These are phyloP conservation scores for Tor tambroides DNA, from an alignment of 2,113 vertebrate genomes.

Conservation along the genomic window DNA sequence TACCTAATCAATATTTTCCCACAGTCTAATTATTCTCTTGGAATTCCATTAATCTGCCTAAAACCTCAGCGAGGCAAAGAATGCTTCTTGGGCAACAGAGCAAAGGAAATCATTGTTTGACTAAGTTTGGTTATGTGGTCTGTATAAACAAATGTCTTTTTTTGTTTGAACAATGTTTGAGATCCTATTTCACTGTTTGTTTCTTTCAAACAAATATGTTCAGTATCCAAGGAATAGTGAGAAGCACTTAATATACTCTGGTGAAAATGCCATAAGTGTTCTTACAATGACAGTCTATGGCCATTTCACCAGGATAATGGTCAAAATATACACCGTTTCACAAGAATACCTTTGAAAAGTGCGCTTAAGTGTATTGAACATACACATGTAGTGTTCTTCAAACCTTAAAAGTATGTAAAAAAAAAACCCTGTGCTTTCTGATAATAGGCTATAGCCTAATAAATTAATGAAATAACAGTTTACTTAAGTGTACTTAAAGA, in stretches of 20 bases:
- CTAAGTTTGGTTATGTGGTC: background rate
- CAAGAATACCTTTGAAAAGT: background rate
- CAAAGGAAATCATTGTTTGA: background rate
- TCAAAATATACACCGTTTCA: too few species aligned
- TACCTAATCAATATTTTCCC: background rate
- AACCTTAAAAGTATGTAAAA: too few species aligned
- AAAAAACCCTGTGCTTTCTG: too few species aligned
- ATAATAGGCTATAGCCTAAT: too few species aligned
- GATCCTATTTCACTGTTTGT: background rate
- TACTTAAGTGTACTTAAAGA: too few species aligned
- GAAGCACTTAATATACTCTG: background rate
- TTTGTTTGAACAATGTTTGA: background rate
- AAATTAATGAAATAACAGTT: too few species aligned
- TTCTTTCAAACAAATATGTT: background rate
- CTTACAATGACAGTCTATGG: too few species aligned
- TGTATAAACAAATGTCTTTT: constrained; percentile 26
- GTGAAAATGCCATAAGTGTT: background rate
- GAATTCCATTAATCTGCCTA: background rate
- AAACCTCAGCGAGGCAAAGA: background rate
- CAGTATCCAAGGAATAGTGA: background rate
- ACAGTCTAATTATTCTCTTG: background rate
- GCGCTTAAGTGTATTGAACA: too few species aligned
- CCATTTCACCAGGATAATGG: too few species aligned
- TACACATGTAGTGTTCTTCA: too few species aligned
- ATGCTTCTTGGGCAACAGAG: background rate